phyloP scores from a whole-genome alignment of 2,113 vertebrate genomes.

The Cebus imitator region DNA sequence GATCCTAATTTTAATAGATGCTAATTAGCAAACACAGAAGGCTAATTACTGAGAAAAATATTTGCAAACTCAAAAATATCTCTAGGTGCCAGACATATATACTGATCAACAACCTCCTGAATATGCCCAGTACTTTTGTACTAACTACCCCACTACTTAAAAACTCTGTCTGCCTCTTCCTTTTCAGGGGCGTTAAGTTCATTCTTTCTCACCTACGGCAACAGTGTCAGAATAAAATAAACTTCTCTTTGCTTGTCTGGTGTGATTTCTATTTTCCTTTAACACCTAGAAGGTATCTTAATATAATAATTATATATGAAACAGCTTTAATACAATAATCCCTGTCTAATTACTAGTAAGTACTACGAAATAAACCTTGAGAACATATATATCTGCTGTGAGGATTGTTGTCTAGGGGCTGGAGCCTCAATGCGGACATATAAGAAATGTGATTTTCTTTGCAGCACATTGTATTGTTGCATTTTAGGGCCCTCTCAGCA shows the following conservation, averaged over 20 bases:
- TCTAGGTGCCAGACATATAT: neutral
- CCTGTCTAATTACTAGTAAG: neutral
- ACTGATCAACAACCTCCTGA: neutral
- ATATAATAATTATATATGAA: neutral
- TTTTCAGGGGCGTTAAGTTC: neutral
- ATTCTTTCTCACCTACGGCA: neutral
- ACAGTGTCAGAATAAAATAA: constrained; percentile 1
- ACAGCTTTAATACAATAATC: neutral
- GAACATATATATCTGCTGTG: neutral
- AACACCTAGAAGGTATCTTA: neutral
- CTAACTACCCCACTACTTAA: neutral
- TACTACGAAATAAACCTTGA: neutral
- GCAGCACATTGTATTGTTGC: neutral
- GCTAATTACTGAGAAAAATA: neutral
- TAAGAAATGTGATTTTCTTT: neutral
- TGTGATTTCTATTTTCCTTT: neutral
- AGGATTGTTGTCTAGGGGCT: neutral
- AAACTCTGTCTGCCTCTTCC: neutral
- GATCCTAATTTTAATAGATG: neutral
- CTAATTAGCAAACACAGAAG: neutral
- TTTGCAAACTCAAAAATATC: neutral
- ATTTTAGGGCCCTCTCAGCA: constrained; percentile 57
- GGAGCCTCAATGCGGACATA: neutral
- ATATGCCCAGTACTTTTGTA: neutral
- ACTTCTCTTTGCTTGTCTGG: neutral